Conservation (phyloP, 2,888 invertebrate species). For the Stramonita haemastoma region DNA sequence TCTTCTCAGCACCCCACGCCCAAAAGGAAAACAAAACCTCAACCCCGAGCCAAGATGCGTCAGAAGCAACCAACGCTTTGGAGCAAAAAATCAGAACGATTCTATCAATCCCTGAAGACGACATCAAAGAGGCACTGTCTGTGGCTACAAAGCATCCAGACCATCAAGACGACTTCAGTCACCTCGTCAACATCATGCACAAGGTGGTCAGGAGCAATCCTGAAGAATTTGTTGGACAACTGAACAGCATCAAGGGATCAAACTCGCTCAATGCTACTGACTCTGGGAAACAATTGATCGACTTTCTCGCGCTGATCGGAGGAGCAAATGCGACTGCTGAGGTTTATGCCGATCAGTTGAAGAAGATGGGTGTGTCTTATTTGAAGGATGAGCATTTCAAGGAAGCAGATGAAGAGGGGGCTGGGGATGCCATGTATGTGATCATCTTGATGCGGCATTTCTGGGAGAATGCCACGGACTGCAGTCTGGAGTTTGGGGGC, state of each 20-base stretch:
- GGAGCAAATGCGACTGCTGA: conserved; percentile 16
- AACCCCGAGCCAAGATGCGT: background rate
- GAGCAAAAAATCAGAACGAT: conserved; percentile 8
- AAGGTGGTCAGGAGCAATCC: background rate
- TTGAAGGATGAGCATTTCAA: background rate
- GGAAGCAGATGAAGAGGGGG: background rate
- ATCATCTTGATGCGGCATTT: background rate
- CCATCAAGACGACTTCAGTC: conserved; percentile 2
- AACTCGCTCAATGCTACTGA: background rate
- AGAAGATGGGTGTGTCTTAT: background rate
- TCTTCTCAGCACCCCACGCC: background rate
- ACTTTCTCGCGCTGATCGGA: conserved; percentile 20
- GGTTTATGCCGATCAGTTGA: background rate
- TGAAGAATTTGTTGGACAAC: background rate
- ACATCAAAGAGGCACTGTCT: background rate
- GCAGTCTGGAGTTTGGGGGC: conserved; percentile 15
- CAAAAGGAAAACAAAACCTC: background rate
- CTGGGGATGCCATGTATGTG: background rate
- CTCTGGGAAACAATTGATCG: background rate
- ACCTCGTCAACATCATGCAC: conserved; percentile 22
- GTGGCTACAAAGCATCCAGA: background rate
- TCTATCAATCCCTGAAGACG: background rate
- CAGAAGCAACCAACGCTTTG: background rate
- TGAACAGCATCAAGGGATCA: background rate
- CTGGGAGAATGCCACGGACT: conserved; percentile 33